These are phyloP conservation scores for Lumbricus terrestris DNA, from an alignment of 2,888 invertebrate species.

Conservation along the genomic window DNA sequence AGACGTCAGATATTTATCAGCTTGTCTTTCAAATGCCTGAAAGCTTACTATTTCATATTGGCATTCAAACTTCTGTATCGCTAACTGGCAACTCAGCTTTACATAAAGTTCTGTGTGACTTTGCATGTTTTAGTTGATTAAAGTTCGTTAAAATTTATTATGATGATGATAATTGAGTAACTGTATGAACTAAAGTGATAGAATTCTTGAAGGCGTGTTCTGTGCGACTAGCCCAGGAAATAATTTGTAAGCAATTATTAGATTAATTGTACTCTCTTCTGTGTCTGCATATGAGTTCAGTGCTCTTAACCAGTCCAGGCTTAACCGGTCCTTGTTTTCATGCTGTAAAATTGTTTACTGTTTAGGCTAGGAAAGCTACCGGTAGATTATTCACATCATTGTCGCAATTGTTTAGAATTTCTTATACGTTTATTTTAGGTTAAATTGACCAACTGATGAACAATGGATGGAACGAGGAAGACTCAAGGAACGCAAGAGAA, in stretches of 20 bases:
- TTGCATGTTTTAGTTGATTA: too few species aligned
- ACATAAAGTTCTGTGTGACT: too few species aligned
- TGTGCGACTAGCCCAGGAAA: not conserved
- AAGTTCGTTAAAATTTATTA: too few species aligned
- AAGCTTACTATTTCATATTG: not conserved
- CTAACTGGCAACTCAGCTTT: too few species aligned
- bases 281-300: not conserved
- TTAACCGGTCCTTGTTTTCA: too few species aligned
- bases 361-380: not conserved
- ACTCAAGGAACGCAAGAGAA: too few species aligned
- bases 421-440: not conserved
- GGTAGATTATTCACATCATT: not conserved
- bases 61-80: too few species aligned
- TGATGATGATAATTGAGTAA: not conserved
- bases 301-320: not conserved
- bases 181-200: not conserved
- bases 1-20: too few species aligned
- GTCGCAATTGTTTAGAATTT: not conserved
- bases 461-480: not conserved
- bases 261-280: too few species aligned
- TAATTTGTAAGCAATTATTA: not conserved
- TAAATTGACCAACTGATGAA: not conserved
- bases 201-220: not conserved
- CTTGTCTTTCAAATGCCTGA: too few species aligned
- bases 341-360: not conserved